Evolutionary conservation across 1,140 invertebrate species (phyloP), one percentile per base, ranked within the genome.

Genomic region (Lutraria rhynchaena): DNA sequence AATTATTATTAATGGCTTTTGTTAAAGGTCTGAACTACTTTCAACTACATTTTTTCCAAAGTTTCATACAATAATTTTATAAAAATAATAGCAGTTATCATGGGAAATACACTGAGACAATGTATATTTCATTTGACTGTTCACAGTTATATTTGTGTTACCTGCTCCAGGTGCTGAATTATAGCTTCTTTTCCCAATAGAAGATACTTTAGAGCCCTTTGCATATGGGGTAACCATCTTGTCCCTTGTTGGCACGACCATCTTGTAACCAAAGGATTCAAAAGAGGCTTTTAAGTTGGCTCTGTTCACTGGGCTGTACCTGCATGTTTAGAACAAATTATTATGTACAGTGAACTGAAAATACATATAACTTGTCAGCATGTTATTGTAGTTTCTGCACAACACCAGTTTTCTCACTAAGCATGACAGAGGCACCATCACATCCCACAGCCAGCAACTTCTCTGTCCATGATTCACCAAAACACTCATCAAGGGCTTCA

Each of bases 381-480:
- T 37, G 33, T 35, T 67, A 19, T 44, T 37, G 22, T 24, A 67
- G 13, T 37, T 67, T 67, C 63, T 67, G 63, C 19, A 67, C 63
- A 29, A 67, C 37, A 41, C 63, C 63, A 37, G 3, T 19, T 37
- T 37, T 67, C 63, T 22, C 27, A 13, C 37, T 37, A 37, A 67
- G 63, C 63, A 44, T 67, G 31, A 67, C 37, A 4, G 63, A 67
- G 31, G 63, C 63, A 31, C 63, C 63, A 35, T 67, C 63, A 46
- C 63, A 67, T 3, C 63, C 63, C 13, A 67, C 63, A 44, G 63
- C 41, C n/a, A n/a, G 60, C 31, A 63, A 33, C 60, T 63, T 63
- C 13, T 63, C 60, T 63, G 11, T 37, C 31, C 31, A 65, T 5
- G 4, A 33, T 29, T 22, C 61, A 19, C 33, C 31, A 37, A 37